phyloP scores from a whole-genome alignment of 2,113 vertebrate genomes.

The Poecile atricapillus region DNA sequence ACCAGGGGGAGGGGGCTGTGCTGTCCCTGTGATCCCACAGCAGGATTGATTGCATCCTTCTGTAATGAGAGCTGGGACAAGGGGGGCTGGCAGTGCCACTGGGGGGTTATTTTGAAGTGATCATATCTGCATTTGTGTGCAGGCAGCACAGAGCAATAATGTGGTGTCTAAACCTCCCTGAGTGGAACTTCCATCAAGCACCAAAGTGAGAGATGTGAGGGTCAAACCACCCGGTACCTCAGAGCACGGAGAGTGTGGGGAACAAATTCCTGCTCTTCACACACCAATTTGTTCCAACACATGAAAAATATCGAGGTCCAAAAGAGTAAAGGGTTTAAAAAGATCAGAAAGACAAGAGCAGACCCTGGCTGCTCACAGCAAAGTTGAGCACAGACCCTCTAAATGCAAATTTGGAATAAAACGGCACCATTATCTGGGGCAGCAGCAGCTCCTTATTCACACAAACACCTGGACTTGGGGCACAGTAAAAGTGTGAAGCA shows the following conservation, averaged over 20 bases:
- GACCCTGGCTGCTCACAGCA: not conserved
- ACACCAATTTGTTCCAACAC: not conserved
- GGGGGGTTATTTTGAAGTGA: not conserved
- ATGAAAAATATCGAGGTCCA: not conserved
- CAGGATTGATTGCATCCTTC: conserved; percentile 20
- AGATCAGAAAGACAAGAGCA: not conserved
- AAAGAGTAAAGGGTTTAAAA: not conserved
- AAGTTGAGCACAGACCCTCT: not conserved
- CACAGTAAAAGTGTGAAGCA: not conserved
- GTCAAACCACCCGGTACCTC: not conserved
- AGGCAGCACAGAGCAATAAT: not conserved
- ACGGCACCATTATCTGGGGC: fast-evolving
- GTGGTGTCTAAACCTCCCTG: not conserved
- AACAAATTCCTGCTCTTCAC: not conserved
- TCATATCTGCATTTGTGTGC: not conserved
- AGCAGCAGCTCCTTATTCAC: not conserved
- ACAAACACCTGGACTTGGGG: fast-evolving
- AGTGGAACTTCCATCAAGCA: not conserved
- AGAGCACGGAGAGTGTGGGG: not conserved
- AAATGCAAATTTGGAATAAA: not conserved
- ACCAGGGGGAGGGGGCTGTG: not conserved
- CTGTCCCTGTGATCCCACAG: not conserved
- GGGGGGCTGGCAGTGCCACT: not conserved
- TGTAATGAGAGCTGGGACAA: conserved; percentile 31
- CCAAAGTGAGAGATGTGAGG: not conserved